Evolutionary conservation across 2,113 vertebrate genomes (phyloP).

Genomic region (Herpailurus yagouaroundi): DNA sequence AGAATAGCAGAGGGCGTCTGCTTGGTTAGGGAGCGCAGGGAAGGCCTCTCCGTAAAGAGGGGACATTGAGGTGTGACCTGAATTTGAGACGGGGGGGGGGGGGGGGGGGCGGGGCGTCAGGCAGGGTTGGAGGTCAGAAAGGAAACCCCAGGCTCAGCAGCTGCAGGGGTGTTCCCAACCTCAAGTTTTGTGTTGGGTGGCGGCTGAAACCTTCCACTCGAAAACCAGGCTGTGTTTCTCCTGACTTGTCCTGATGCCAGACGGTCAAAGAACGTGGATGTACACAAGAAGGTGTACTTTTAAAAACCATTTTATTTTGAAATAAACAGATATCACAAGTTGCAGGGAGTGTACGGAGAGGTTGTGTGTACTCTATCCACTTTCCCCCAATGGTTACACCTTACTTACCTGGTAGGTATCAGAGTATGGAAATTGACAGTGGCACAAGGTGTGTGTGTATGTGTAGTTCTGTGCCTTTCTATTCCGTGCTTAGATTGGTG

Average conservation of each 20-base stretch:
- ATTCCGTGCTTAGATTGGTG: not conserved
- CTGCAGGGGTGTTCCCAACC: not conserved
- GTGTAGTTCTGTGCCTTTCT: not conserved
- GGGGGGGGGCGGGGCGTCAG: too few relatives aligned
- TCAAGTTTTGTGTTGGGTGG: not conserved
- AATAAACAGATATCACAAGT: not conserved
- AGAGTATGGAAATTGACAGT: not conserved
- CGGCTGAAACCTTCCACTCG: not conserved
- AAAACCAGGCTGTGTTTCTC: not conserved
- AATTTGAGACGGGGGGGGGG: not conserved
- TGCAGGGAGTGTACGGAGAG: not conserved
- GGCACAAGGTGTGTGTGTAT: too few relatives aligned
- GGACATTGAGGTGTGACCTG: not conserved
- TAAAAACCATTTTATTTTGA: not conserved
- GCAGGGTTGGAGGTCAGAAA: not conserved
- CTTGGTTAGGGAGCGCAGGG: too few relatives aligned
- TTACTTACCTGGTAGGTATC: not conserved
- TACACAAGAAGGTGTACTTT: not conserved
- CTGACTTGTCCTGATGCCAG: not conserved
- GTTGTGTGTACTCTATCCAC: not conserved
- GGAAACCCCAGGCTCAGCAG: not conserved
- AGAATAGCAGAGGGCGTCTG: rapidly evolving
- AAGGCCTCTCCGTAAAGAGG: not conserved
- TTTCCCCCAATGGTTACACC: not conserved
- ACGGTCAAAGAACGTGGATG: not conserved